Evolutionary conservation across 2,888 invertebrate genomes (phyloP).

Genomic region (Clitarchus hookeri): DNA sequence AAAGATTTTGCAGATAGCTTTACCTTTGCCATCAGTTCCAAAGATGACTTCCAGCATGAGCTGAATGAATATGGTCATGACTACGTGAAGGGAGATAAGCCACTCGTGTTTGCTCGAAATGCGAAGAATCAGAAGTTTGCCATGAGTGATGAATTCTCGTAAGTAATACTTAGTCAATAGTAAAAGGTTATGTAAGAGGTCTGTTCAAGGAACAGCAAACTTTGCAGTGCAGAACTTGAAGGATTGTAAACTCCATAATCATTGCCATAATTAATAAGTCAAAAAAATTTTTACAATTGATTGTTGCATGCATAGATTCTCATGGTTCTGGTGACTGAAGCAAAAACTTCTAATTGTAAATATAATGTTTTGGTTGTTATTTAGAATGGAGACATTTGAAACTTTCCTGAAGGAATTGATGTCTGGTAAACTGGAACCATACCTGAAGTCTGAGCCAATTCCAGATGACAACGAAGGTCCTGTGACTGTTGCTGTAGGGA

Average conservation of each 20-base stretch:
- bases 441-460: slow-evolving; percentile 92
- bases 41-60: slow-evolving; percentile 93
- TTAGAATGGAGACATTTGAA: slow-evolving; percentile 74
- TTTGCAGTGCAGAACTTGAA: too few relatives aligned
- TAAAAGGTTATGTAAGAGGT: too few relatives aligned
- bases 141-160: slow-evolving; percentile 90
- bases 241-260: too few relatives aligned
- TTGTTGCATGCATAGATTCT: too few relatives aligned
- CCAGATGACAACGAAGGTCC: slow-evolving; percentile 84
- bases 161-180: slow-evolving; percentile 47
- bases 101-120: slow-evolving; percentile 83
- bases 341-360: slow-evolving; percentile 30
- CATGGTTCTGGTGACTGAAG: too few relatives aligned
- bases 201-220: too few relatives aligned
- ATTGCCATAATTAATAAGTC: too few relatives aligned
- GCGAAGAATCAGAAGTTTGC: slow-evolving; percentile 86
- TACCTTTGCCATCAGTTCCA: slow-evolving; percentile 88
- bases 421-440: slow-evolving; percentile 83
- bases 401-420: slow-evolving; percentile 83
- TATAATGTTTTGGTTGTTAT: slow-evolving; percentile 32
- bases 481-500: slow-evolving; percentile 90
- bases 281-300: too few relatives aligned
- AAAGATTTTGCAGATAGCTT: slow-evolving; percentile 69
- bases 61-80: slow-evolving; percentile 92
- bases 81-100: slow-evolving; percentile 85